phyloP scores from a whole-genome alignment of 2,113 vertebrate genomes.

The Xenopus borealis region DNA sequence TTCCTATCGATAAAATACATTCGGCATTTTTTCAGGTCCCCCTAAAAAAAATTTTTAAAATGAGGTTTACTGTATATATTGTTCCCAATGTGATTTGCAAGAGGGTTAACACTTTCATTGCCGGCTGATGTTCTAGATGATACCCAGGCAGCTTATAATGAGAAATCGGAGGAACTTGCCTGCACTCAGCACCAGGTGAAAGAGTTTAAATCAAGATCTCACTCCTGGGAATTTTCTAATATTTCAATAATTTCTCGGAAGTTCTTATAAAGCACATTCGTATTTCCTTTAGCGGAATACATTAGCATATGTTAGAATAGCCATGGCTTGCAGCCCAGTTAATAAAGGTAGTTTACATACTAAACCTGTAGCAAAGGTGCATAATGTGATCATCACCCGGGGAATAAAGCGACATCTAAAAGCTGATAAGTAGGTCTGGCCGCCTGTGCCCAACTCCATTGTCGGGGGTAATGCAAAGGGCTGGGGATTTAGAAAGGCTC shows the following conservation, averaged over 20 bases:
- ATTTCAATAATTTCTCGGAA: constrained; percentile 34
- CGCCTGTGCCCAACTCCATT: background rate
- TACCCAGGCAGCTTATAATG: too few species aligned
- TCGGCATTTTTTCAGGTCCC: too few species aligned
- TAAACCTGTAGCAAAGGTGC: constrained; percentile 6
- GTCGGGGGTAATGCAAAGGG: background rate
- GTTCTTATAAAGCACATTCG: constrained; percentile 13
- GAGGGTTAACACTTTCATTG: background rate
- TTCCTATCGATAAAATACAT: too few species aligned
- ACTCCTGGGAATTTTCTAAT: background rate
- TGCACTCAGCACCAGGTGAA: too few species aligned
- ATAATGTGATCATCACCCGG: constrained; percentile 6
- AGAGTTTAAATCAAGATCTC: too few species aligned
- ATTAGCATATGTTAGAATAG: constrained; percentile 22
- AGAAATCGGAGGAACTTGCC: too few species aligned
- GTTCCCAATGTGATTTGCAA: too few species aligned
- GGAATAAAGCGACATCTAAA: background rate
- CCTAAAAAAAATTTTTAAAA: too few species aligned
- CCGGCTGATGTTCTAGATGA: too few species aligned
- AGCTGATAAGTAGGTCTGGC: background rate
- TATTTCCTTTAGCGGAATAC: constrained; percentile 10
- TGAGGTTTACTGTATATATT: too few species aligned
- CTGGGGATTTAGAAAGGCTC: too few species aligned
- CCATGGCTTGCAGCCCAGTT: constrained; percentile 1
- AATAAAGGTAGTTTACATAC: constrained; percentile 10